A percentile compares a stretch with the other conserved stretches of the same genome.
phyloP scores from a whole-genome alignment of 2,797 vertebrate species.

The Numenius phaeopus region DNA sequence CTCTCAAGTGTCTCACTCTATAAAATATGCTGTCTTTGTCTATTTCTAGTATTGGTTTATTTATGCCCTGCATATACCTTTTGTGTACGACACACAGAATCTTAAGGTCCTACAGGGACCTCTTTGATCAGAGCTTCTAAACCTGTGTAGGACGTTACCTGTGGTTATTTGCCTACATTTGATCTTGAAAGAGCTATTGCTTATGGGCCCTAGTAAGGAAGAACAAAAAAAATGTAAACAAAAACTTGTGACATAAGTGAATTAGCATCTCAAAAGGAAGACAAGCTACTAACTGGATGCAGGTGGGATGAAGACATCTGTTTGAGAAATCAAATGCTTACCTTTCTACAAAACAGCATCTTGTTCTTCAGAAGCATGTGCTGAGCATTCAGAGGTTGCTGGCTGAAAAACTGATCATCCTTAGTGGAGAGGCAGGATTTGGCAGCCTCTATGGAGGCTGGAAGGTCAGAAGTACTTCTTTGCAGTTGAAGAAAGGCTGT shows the following conservation, averaged over 20 bases:
- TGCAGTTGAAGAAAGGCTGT: background rate
- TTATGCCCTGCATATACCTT: background rate
- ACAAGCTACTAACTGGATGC: fast-evolving
- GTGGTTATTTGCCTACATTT: background rate
- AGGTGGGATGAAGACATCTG: background rate
- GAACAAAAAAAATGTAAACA: background rate
- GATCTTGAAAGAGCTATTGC: background rate
- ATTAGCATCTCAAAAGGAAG: background rate
- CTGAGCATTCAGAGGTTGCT: background rate
- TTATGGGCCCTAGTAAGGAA: background rate
- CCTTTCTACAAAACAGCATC: background rate
- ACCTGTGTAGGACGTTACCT: background rate
- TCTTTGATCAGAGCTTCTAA: background rate
- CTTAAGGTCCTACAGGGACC: background rate
- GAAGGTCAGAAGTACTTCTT: background rate
- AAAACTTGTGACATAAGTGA: background rate
- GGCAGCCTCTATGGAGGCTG: background rate
- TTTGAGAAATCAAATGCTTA: background rate
- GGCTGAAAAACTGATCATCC: background rate
- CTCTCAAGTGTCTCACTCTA: background rate
- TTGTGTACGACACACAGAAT: background rate
- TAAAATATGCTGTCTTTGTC: background rate
- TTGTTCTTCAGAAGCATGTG: background rate
- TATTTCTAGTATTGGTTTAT: background rate
- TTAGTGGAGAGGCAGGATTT: background rate